A percentile compares a stretch with the other conserved stretches of the same genome.
Evolutionary conservation across 1,140 invertebrate genomes (phyloP).

Genomic region (Formica selysi): DNA sequence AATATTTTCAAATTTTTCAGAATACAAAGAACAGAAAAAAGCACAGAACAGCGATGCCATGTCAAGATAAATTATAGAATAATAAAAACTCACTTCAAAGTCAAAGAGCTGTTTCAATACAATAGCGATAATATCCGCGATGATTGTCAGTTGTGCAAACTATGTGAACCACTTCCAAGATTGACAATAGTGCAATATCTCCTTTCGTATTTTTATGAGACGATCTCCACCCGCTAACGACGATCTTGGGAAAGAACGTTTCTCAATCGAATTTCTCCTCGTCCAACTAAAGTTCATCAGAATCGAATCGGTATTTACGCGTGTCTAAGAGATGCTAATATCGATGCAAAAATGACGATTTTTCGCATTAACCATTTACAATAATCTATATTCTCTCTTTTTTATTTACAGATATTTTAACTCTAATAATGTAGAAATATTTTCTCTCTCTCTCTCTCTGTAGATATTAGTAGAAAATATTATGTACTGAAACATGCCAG

Average conservation of each 20-base stretch:
- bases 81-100: conserved; percentile 36
- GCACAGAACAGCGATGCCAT: neutral
- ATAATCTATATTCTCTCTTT: neutral
- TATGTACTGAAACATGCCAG: neutral
- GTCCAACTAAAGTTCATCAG: conserved; percentile 40
- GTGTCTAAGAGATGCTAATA: conserved; percentile 13
- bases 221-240: neutral
- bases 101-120: conserved; percentile 22
- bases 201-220: conserved; percentile 37
- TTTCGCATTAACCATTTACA: neutral
- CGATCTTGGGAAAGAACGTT: conserved; percentile 51
- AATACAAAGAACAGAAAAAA: neutral
- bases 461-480: neutral
- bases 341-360: neutral
- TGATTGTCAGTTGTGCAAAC: conserved; percentile 55
- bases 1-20: neutral
- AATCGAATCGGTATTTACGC: conserved; percentile 48
- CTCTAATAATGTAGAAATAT: neutral
- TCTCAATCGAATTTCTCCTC: conserved; percentile 39
- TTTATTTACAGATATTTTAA: neutral
- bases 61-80: conserved; percentile 6
- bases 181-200: conserved; percentile 49
- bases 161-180: conserved; percentile 48
- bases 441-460: too few species aligned
- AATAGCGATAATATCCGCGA: conserved; percentile 44